Evolutionary conservation across 1,140 invertebrate species (phyloP), one percentile per base, ranked within the genome.

Genomic region (Palaemon carinicauda): DNA sequence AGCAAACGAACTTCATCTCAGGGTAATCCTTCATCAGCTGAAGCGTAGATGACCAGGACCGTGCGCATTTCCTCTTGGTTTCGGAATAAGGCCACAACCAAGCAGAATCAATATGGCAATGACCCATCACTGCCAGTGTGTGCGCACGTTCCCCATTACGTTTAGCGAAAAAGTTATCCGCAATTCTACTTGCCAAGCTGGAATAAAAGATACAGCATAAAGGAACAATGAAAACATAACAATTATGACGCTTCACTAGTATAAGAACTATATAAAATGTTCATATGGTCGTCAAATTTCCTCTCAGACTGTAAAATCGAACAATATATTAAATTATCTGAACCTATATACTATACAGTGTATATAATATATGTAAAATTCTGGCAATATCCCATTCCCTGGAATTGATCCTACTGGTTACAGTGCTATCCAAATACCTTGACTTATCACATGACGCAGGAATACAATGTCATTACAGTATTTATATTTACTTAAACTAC

Each of bases 1-100:
- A 93, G 88, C 92, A 93, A 27, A 91, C 92, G 90, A 94, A 93
- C 12, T 89, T 91, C 80, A 92, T 92, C 33, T 93, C 89, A 17
- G 93, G 92, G 90, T 93, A 93, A 80, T 92, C 90, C 41, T 93
- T 92, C 92, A 94, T 92, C 29, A 94, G 90, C 5, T 90, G 60
- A 65, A 94, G 81, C 29, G 91, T 92, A 50, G 92, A 91, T 10
- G 92, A 91, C 91, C 92, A 94, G 80, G 92, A 92, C 7, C 93
- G 88, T 1, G 92, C 93, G 91, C 93, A 93, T 88, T 94, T 94
- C 56, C 93, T 89, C 56, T 92, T 93, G 7, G 93, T 93, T 90
- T 94, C 93, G 82, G 91, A 92, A 90, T 93, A 94, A 0, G 93
- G 92, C 93, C 93, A 94, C 33, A 94, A 89, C 93, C 93, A 93